These are phyloP conservation scores for Acleris sparsana DNA, from an alignment of 2,888 invertebrate species.

Conservation along the genomic window DNA sequence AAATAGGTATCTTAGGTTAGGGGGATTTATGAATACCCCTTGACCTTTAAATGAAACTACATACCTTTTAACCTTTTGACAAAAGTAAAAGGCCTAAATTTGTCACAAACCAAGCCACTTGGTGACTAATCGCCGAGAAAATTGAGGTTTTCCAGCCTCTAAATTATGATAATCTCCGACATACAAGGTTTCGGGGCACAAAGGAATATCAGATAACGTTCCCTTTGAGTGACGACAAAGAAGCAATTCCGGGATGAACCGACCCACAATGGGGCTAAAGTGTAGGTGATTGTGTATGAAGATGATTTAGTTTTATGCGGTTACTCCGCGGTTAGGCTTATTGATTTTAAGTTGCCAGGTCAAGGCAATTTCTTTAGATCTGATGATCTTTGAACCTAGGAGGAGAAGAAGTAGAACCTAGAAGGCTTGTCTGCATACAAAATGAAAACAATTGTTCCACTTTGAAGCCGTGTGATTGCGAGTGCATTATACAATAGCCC, in stretches of 20 bases:
- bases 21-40: too few species aligned
- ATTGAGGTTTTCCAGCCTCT: conserved; percentile 24
- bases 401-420: too few species aligned
- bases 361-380: not conserved
- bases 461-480: too few species aligned
- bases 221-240: conserved; percentile 30
- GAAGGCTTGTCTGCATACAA: too few species aligned
- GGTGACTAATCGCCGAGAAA: conserved; percentile 28
- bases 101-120: conserved; percentile 9
- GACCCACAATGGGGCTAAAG: conserved; percentile 18
- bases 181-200: conserved; percentile 18
- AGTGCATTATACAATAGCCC: too few species aligned
- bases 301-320: conserved; percentile 17
- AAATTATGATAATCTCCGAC: conserved; percentile 24
- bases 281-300: conserved; percentile 9
- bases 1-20: too few species aligned
- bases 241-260: conserved; percentile 29
- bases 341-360: not conserved
- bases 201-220: conserved; percentile 27
- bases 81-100: not conserved
- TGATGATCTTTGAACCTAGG: too few species aligned
- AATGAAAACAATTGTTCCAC: too few species aligned
- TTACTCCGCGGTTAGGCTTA: not conserved
- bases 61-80: not conserved
- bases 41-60: not conserved